phyloP scores from a whole-genome alignment of 35 echinoderm and acorn worm species.

The Apostichopus japonicus region DNA sequence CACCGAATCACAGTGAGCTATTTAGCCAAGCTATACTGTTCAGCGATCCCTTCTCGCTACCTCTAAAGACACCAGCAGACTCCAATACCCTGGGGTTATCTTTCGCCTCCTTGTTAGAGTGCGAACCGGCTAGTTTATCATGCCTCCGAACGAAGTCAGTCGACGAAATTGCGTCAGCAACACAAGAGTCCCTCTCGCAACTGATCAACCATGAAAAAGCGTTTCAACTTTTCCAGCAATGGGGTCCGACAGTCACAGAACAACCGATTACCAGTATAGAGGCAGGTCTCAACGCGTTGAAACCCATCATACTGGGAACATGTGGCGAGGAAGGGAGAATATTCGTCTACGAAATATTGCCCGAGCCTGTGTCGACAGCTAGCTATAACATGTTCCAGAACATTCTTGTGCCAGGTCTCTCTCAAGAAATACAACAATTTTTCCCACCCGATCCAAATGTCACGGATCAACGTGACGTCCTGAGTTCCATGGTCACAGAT shows the following conservation, averaged over 20 bases:
- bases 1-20: background rate
- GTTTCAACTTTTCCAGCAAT: constrained; percentile 64
- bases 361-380: background rate
- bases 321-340: constrained; percentile 52
- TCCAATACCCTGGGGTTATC: background rate
- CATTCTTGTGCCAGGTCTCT: background rate
- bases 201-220: constrained; percentile 17
- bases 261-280: constrained; percentile 14
- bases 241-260: constrained; percentile 55
- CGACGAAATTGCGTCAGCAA: constrained; percentile 16
- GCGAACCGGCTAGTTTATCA: background rate
- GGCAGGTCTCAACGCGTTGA: background rate
- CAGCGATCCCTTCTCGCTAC: constrained; percentile 48
- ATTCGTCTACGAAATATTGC: constrained; percentile 61
- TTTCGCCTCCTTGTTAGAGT: constrained; percentile 23
- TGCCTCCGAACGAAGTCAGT: constrained; percentile 1
- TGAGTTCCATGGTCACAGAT: constrained; percentile 20
- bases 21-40: constrained; percentile 53
- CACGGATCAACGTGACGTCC: constrained; percentile 37
- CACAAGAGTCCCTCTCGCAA: background rate
- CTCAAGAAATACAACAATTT: background rate
- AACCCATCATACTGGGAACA: constrained; percentile 50
- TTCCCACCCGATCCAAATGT: background rate
- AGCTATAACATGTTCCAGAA: background rate
- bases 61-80: constrained; percentile 26